Evolutionary conservation across 1,140 invertebrate genomes (phyloP).

Genomic region (Diprion similis): DNA sequence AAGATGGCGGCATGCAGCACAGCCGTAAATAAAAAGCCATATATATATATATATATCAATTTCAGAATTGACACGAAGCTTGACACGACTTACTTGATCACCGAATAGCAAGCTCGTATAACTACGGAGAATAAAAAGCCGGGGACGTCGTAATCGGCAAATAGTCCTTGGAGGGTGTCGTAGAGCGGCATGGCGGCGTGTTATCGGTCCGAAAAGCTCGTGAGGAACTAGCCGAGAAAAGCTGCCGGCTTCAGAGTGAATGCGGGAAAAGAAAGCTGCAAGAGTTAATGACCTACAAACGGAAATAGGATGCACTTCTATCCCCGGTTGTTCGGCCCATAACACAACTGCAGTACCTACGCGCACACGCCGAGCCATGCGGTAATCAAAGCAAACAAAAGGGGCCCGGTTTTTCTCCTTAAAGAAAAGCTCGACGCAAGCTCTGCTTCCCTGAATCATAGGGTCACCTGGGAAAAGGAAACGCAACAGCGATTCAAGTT

Average conservation of each 20-base stretch:
- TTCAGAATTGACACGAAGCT: too few relatives aligned
- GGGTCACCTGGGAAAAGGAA: too few relatives aligned
- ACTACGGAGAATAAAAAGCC: background rate
- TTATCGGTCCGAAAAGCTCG: background rate
- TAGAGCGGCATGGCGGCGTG: background rate
- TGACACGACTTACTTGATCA: background rate
- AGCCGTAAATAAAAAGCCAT: too few relatives aligned
- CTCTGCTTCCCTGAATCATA: too few relatives aligned
- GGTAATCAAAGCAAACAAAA: background rate
- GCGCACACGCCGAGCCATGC: background rate
- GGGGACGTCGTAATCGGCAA: background rate
- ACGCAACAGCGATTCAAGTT: too few relatives aligned
- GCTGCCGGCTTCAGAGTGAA: background rate
- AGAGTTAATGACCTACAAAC: constrained; percentile 7
- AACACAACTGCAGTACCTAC: background rate
- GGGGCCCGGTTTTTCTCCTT: too few relatives aligned
- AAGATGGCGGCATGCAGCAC: too few relatives aligned
- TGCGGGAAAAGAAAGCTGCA: constrained; percentile 2
- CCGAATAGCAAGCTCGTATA: background rate
- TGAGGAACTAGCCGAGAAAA: background rate
- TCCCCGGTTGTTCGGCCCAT: background rate
- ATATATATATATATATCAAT: too few relatives aligned
- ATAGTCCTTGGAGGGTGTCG: background rate
- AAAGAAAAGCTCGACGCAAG: too few relatives aligned
- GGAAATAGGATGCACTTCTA: constrained; percentile 2